Conservation (phyloP, 2,113 vertebrate genomes). For the Ploceus nigricollis region DNA sequence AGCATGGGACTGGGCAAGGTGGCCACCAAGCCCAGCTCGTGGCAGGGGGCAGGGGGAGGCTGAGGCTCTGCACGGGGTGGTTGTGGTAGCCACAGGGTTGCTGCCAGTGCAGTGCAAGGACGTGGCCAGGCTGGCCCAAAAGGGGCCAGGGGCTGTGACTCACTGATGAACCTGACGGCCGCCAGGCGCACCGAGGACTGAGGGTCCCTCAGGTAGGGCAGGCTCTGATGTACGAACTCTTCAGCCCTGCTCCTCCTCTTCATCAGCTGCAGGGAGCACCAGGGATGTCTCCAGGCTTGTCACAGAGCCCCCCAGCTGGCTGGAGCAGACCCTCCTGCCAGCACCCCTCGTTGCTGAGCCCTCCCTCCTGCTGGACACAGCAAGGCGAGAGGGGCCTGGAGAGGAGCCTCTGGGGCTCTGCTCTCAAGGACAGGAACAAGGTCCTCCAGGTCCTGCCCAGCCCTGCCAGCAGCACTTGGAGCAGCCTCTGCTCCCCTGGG, state of each 20-base stretch:
- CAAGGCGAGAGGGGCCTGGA: neutral
- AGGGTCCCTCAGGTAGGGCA: neutral
- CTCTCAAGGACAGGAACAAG: neutral
- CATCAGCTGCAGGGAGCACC: neutral
- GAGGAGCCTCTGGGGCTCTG: neutral
- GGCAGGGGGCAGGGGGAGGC: neutral
- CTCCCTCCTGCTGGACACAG: neutral
- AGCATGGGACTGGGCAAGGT: neutral
- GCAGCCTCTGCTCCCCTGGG: neutral
- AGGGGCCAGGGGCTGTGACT: neutral
- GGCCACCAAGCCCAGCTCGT: neutral
- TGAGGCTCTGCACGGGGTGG: too few species aligned
- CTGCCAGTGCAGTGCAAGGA: neutral
- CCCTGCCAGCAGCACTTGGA: rapidly evolving
- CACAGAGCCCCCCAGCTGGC: neutral
- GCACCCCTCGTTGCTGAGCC: neutral
- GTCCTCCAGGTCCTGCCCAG: neutral
- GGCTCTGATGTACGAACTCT: neutral
- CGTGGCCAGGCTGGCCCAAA: neutral
- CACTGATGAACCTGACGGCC: neutral
- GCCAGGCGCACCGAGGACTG: neutral
- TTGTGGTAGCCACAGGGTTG: neutral
- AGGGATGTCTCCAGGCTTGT: neutral
- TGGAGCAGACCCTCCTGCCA: neutral
- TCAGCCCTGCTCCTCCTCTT: neutral